Evolutionary conservation across 2,113 vertebrate genomes (phyloP).

Genomic region (Paradisaea rubra): DNA sequence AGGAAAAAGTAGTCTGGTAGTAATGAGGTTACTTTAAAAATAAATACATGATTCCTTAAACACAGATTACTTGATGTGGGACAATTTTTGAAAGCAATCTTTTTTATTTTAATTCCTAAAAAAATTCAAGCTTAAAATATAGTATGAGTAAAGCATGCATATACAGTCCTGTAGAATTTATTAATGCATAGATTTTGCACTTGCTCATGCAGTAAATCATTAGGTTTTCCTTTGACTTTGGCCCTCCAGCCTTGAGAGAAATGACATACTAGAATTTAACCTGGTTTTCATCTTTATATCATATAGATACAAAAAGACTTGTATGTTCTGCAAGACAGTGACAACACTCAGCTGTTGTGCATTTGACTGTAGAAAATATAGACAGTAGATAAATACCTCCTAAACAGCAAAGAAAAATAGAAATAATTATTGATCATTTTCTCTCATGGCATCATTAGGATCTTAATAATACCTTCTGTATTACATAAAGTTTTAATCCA

Average conservation of each 20-base stretch:
- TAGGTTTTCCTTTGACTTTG: constrained; percentile 49
- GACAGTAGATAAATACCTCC: background rate
- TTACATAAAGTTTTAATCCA: background rate
- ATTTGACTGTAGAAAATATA: background rate
- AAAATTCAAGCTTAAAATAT: background rate
- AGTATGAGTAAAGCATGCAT: background rate
- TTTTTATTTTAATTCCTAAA: background rate
- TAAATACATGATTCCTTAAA: constrained; percentile 57
- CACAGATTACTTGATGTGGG: background rate
- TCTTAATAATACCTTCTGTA: background rate
- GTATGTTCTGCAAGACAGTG: background rate
- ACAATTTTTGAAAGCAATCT: constrained; percentile 29
- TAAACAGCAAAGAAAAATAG: background rate
- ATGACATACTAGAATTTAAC: constrained; percentile 39
- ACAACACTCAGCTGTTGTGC: background rate
- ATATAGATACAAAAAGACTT: background rate
- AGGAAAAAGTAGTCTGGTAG: constrained; percentile 48
- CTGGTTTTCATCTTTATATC: constrained; percentile 34
- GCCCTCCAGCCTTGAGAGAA: constrained; percentile 48
- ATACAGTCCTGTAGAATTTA: constrained; percentile 44
- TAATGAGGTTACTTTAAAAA: constrained; percentile 64
- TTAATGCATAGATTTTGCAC: constrained; percentile 44
- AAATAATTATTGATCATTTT: constrained; percentile 19
- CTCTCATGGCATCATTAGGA: background rate
- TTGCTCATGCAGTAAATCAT: constrained; percentile 56